Base-by-base conservation (phyloP, 2,797 vertebrate genomes). In the Pachyuromys duprasi region DNA sequence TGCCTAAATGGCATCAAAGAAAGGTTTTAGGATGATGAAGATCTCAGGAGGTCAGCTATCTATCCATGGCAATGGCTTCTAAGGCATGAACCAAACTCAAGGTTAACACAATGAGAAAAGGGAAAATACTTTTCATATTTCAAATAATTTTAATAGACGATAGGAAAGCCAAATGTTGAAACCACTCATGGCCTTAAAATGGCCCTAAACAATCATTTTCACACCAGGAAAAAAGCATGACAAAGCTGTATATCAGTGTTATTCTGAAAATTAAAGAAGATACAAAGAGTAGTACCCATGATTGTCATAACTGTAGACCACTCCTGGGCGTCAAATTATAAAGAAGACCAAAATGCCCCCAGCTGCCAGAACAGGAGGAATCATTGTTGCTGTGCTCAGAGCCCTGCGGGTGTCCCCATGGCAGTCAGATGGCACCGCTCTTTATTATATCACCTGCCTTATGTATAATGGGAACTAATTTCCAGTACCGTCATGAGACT, bases 171-270 rank as follows among this genome's bases (percentile, higher is more conserved):
- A 88, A 28, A 26, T 80, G 91, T 76, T 75, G 2, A 17, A 62
- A 67, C 45, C 53, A 87, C 33, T 55, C 62, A 28, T 49, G 24
- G 84, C 28, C n/a, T 69, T 36, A 6, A 72, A 72, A 76, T 93
- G 57, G 15, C 55, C 78, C 17, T 33, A 24, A 86, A 67, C 15
- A 11, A 87, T 63, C 42, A 94, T 92, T 62, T 92, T 89, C 49
- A 74, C 42, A 33, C 9, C 93, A 33, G 42, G 60, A 84, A 78
- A 89, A 12, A 90, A 24, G 4, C 13, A 87, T 12, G 49, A 86
- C 3, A 76, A 94, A 65, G n/a, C 74, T 57, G 45, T 45, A 36
- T 91, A 90, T 96, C 91, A 94, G 55, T 74, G 78, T 95, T 63
- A 53, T 31, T 89, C 45, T 63, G 24, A 92, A 70, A 79, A 80